phyloP scores from a whole-genome alignment of 2,113 vertebrate species.

The Salvelinus sp. region DNA sequence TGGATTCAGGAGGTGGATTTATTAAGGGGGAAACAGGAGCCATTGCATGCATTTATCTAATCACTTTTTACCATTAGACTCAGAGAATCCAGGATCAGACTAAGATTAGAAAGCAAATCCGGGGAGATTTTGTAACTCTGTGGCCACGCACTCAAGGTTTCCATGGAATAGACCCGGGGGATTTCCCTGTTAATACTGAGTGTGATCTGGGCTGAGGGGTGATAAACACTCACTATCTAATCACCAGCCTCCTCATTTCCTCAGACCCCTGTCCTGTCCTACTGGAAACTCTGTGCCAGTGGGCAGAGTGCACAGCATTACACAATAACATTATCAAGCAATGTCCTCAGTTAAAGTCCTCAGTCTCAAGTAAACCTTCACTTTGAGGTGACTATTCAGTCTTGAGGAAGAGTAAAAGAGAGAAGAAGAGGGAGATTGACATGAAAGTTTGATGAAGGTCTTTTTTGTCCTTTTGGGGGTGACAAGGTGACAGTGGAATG shows the following conservation, averaged over 20 bases:
- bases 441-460: too few relatives aligned
- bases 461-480: background rate
- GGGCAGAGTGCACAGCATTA: slow-evolving; percentile 21
- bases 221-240: slow-evolving; percentile 52
- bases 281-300: background rate
- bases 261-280: slow-evolving; percentile 24
- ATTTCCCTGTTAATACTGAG: slow-evolving; percentile 54
- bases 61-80: slow-evolving; percentile 44
- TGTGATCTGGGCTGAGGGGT: slow-evolving; percentile 52
- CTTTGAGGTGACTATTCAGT: too few relatives aligned
- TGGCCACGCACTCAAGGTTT: slow-evolving; percentile 40
- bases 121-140: slow-evolving; percentile 53
- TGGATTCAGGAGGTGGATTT: too few relatives aligned
- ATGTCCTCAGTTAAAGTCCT: too few relatives aligned
- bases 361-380: too few relatives aligned
- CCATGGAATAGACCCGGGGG: slow-evolving; percentile 38
- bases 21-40: background rate
- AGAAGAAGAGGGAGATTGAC: too few relatives aligned
- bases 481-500: background rate
- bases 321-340: slow-evolving; percentile 21
- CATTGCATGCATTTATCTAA: slow-evolving; percentile 13
- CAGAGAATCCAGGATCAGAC: slow-evolving; percentile 35
- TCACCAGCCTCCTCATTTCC: slow-evolving; percentile 22
- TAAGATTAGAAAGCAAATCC: slow-evolving; percentile 67
- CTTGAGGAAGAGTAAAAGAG: too few relatives aligned